Evolutionary conservation across 2,888 invertebrate species (phyloP), one percentile per base, ranked within the genome.

Genomic region (Sabatieria punctata): DNA sequence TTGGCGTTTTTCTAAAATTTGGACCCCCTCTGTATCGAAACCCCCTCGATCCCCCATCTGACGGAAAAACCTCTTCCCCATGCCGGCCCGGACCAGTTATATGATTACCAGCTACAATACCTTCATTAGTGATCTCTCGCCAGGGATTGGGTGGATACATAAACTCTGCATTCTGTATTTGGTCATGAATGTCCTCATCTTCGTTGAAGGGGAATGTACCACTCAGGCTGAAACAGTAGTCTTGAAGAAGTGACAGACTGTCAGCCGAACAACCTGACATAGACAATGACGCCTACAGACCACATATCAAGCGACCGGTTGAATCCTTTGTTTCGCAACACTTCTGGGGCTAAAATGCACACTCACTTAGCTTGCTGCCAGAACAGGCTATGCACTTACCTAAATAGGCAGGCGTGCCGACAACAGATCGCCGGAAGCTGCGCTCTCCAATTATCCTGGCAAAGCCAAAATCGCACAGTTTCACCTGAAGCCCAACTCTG

Each of bases 161-260:
- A 69, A 97, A 97, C 47, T 91, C 91, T 27, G 95, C 95, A 73
- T 97, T 97, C 72, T 95, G 91, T 55, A 97, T 97, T 73, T 97
- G 97, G 69, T 95, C 95, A 69, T 89, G 84, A 63, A 97, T 97
- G 68, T 97, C 97, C 72, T 97, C 95, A 69, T 97, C 95, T 72
- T 97, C 97, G 70, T 97, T 97, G 72, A 97, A 97, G 27, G 95
- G 95, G 72, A 97, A 97, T 0, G 95, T 97, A 52, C 95, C 97
- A 59, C 91, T 91, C 40, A 97, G 74, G 52, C 91, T 91, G 53
- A 43, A 49, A 51, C 13, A 21, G 22, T 40, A 43, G n/a, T 13
- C 19, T 8, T 41, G 15, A 41, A 41, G 11, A 24, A 45, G 19
- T 19, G 15, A 40, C 11, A 21, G 45, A 6, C 19, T 8, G 40